phyloP scores from a whole-genome alignment of 2,797 vertebrate species.

The Sebastiscus tertius region DNA sequence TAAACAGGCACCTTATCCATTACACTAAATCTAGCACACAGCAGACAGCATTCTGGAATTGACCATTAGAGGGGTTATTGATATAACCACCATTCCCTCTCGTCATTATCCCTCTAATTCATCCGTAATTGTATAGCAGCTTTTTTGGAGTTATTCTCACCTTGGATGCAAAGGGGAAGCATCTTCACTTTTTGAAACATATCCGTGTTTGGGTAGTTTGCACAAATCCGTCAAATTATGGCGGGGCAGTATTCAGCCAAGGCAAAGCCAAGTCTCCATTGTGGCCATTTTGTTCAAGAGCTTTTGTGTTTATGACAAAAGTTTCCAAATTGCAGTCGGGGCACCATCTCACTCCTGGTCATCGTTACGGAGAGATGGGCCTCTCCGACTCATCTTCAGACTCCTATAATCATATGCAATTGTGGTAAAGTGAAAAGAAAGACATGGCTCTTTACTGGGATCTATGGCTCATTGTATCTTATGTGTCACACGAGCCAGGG shows the following conservation, averaged over 20 bases:
- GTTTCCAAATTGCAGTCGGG: slow-evolving; percentile 77
- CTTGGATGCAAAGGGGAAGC: slow-evolving; percentile 70
- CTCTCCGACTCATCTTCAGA: slow-evolving; percentile 68
- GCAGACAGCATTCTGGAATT: slow-evolving; percentile 81
- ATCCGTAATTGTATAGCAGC: slow-evolving; percentile 81
- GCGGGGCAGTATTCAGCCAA: slow-evolving; percentile 39
- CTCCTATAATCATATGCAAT: slow-evolving; percentile 87
- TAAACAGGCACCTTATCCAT: slow-evolving; percentile 85
- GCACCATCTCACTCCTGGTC: slow-evolving; percentile 63
- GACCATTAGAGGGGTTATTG: slow-evolving; percentile 85
- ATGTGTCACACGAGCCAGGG: slow-evolving; percentile 83
- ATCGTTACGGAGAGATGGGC: slow-evolving; percentile 55
- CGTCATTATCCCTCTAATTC: slow-evolving; percentile 83
- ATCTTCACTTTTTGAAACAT: slow-evolving; percentile 70
- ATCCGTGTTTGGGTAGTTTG: slow-evolving; percentile 65
- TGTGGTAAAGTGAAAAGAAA: slow-evolving; percentile 84
- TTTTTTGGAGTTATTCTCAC: slow-evolving; percentile 76
- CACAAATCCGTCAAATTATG: slow-evolving; percentile 59
- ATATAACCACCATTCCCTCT: slow-evolving; percentile 82
- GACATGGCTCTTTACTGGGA: slow-evolving; percentile 79
- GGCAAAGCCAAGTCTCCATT: slow-evolving; percentile 58
- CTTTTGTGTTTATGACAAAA: slow-evolving; percentile 80
- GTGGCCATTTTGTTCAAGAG: slow-evolving; percentile 64
- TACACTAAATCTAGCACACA: slow-evolving; percentile 82
- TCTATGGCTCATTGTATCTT: slow-evolving; percentile 87